Base-by-base conservation (phyloP, 2,888 invertebrate genomes). In the Drosophila birchii region DNA sequence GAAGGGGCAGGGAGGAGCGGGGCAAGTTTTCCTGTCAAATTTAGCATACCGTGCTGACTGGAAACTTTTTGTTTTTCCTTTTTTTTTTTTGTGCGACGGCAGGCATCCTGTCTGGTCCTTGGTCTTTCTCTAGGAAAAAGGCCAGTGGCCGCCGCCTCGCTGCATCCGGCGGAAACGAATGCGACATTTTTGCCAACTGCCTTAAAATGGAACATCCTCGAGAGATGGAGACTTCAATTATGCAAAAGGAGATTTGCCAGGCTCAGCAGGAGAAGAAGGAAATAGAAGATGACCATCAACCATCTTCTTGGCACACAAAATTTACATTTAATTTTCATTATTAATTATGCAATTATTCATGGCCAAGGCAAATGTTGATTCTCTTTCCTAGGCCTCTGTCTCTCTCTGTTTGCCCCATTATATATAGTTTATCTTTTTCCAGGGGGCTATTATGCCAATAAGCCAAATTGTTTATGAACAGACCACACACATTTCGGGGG, bases 371-470 rank as follows among this genome's bases (percentile, higher is more conserved):
- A 86, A 88, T 80, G 74, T 86, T 86, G 76, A 77, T 67, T 75
- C 68, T 53, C 36, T 4, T 29, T 16, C 20, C 20, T 69, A 62
- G 57, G 57, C 69, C 78, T 9, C 76, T 16, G 23, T 23, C 43
- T 1, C 23, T 45, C 23, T 45, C 9, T 45, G 79, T 78, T 84
- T 78, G 79, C 69, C 69, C 74, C 84, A 78, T 78, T 77, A 80
- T 66, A 58, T 26, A 44, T 78, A 81, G 80, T 75, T 76, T 58
- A 67, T 69, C 74, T 76, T 76, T 71, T 75, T 63, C 29, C 61
- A 14, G 5, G 38, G 38, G 71, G 64, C 76, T 75, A 88, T 88
- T 88, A 86, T 88, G 88, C 73, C 86, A 81, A 86, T 84, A 86
- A 83, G 85, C 78, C 73, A 78, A 88, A 84, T 79, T 79, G 81